Evolutionary conservation across 1,140 invertebrate species (phyloP).

Genomic region (Oncopodura yosiiana): DNA sequence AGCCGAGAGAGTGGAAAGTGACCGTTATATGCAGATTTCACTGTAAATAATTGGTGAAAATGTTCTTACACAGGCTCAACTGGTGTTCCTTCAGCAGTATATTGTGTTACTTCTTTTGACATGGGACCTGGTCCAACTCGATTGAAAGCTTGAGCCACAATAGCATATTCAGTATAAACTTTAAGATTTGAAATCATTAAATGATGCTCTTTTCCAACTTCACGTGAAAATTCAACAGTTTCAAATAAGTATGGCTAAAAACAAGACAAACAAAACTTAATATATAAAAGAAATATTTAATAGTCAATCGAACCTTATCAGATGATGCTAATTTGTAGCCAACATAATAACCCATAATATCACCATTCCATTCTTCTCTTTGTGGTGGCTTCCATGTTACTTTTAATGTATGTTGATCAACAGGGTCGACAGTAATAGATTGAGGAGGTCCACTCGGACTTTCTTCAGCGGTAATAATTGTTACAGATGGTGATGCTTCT

Average conservation of each 20-base stretch:
- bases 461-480: slow-evolving; percentile 90
- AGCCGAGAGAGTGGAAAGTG: too few species aligned
- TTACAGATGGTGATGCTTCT: slow-evolving; percentile 80
- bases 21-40: too few species aligned
- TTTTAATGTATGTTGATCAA: slow-evolving; percentile 82
- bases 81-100: slow-evolving; percentile 87
- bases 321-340: slow-evolving; percentile 78
- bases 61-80: too few species aligned
- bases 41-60: too few species aligned
- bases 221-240: slow-evolving; percentile 81
- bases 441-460: slow-evolving; percentile 40
- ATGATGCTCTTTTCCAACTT: slow-evolving; percentile 67
- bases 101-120: slow-evolving; percentile 76
- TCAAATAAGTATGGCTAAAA: slow-evolving; percentile 81
- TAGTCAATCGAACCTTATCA: too few species aligned
- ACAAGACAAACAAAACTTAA: too few species aligned
- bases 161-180: slow-evolving; percentile 89
- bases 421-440: slow-evolving; percentile 53
- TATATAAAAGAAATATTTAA: too few species aligned
- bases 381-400: slow-evolving; percentile 89
- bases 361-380: slow-evolving; percentile 82
- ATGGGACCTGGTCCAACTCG: slow-evolving; percentile 84
- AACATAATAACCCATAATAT: slow-evolving; percentile 71
- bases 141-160: slow-evolving; percentile 91
- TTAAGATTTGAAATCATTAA: slow-evolving; percentile 70